phyloP scores from a whole-genome alignment of 1,140 invertebrate genomes.

The Elymnias hypermnestra region DNA sequence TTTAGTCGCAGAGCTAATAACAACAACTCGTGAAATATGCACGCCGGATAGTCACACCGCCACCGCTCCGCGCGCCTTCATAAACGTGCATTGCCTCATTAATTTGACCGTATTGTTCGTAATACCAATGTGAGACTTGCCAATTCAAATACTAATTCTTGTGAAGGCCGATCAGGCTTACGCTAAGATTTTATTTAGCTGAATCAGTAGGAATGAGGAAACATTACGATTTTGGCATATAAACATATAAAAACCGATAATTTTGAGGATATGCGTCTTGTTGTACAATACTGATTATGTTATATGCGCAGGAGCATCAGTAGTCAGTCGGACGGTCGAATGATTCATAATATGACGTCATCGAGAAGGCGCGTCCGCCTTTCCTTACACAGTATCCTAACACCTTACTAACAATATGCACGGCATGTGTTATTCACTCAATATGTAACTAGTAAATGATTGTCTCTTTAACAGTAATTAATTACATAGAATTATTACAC shows the following conservation, averaged over 20 bases:
- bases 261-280: slow-evolving; percentile 1
- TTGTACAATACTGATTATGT: slow-evolving; percentile 9
- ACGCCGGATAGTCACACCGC: slow-evolving; percentile 32
- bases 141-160: slow-evolving; percentile 16
- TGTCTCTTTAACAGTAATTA: background rate
- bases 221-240: slow-evolving; percentile 24
- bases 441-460: background rate
- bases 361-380: slow-evolving; percentile 44
- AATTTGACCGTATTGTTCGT: slow-evolving; percentile 37
- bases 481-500: too few species aligned
- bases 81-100: slow-evolving; percentile 44
- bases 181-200: slow-evolving; percentile 11
- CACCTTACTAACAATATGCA: slow-evolving; percentile 3
- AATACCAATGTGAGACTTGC: slow-evolving; percentile 19
- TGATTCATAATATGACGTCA: slow-evolving; percentile 60
- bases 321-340: slow-evolving; percentile 29
- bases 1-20: slow-evolving; percentile 1
- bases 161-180: slow-evolving; percentile 12
- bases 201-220: slow-evolving; percentile 25
- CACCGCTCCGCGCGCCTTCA: slow-evolving; percentile 22
- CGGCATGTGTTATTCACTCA: slow-evolving; percentile 4
- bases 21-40: slow-evolving; percentile 27
- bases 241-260: slow-evolving; percentile 14
- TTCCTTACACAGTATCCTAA: slow-evolving; percentile 32
- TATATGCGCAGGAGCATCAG: slow-evolving; percentile 20